These are phyloP conservation scores for Biston betularia DNA, from an alignment of 2,888 invertebrate species.

Conservation along the genomic window DNA sequence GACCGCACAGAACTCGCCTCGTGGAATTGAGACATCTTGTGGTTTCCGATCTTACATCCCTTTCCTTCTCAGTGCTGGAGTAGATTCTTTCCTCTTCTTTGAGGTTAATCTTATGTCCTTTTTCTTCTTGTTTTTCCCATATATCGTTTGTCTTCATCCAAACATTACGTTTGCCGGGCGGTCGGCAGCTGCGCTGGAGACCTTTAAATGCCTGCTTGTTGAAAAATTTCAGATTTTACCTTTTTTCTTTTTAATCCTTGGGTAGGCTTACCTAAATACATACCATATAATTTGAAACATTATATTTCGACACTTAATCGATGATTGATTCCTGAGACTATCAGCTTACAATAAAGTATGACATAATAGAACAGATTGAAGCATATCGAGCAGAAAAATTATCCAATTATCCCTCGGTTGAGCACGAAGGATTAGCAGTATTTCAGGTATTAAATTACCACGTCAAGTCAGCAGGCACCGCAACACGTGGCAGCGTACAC, in stretches of 20 bases:
- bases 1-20: conserved; percentile 84
- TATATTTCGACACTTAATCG: not conserved
- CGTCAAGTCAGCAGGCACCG: conserved; percentile 45
- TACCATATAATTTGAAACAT: not conserved
- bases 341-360: not conserved
- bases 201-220: conserved; percentile 80
- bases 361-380: conserved; percentile 2
- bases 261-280: not conserved
- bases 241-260: not conserved
- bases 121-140: conserved; percentile 76
- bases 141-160: conserved; percentile 82
- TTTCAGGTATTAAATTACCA: conserved; percentile 62
- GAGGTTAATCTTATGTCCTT: conserved; percentile 72
- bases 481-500: conserved; percentile 72
- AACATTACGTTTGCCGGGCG: conserved; percentile 77
- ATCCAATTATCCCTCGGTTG: conserved; percentile 48
- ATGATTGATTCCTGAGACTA: not conserved
- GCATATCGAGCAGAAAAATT: conserved; percentile 32
- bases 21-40: conserved; percentile 86
- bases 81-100: conserved; percentile 77
- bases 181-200: conserved; percentile 82
- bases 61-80: conserved; percentile 64
- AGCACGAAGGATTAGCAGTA: conserved; percentile 56
- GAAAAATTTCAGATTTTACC: conserved; percentile 63
- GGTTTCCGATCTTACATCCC: conserved; percentile 83